phyloP scores from a whole-genome alignment of 1,140 invertebrate genomes.

The Rhyacophila brunnea region DNA sequence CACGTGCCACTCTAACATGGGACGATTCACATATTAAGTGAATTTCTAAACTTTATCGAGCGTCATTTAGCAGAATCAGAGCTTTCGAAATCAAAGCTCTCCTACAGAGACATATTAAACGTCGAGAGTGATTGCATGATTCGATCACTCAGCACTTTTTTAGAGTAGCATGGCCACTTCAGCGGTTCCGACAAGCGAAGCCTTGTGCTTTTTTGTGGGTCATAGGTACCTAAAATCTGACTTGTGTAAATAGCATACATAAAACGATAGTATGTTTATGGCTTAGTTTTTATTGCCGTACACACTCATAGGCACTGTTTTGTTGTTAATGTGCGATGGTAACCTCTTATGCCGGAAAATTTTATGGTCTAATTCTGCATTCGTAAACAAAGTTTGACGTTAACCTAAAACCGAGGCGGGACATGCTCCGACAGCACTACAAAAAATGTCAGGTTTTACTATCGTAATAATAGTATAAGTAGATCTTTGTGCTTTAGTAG shows the following conservation, averaged over 20 bases:
- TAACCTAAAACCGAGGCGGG: neutral
- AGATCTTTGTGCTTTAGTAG: no score
- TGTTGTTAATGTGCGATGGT: slow-evolving; percentile 12
- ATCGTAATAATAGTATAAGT: no score
- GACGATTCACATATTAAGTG: neutral
- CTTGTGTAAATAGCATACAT: slow-evolving; percentile 30
- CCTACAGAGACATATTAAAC: neutral
- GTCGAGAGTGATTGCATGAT: slow-evolving; percentile 14
- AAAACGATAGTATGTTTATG: slow-evolving; percentile 32
- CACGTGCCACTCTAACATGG: no score
- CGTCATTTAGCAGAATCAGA: no score
- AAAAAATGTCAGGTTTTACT: neutral
- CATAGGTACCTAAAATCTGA: slow-evolving; percentile 8
- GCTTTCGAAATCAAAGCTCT: neutral
- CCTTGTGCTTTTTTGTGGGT: slow-evolving; percentile 22
- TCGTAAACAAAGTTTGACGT: slow-evolving; percentile 31
- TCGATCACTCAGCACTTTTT: slow-evolving; percentile 13
- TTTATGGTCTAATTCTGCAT: slow-evolving; percentile 32
- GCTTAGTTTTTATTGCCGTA: slow-evolving; percentile 30
- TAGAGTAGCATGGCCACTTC: slow-evolving; percentile 4
- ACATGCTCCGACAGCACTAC: neutral
- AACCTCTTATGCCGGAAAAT: slow-evolving; percentile 21
- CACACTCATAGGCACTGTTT: neutral
- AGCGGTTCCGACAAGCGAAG: slow-evolving; percentile 1
- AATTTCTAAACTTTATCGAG: no score